These are phyloP conservation scores for Pinctada fucata DNA, from an alignment of 2,888 invertebrate genomes.

Conservation along the genomic window DNA sequence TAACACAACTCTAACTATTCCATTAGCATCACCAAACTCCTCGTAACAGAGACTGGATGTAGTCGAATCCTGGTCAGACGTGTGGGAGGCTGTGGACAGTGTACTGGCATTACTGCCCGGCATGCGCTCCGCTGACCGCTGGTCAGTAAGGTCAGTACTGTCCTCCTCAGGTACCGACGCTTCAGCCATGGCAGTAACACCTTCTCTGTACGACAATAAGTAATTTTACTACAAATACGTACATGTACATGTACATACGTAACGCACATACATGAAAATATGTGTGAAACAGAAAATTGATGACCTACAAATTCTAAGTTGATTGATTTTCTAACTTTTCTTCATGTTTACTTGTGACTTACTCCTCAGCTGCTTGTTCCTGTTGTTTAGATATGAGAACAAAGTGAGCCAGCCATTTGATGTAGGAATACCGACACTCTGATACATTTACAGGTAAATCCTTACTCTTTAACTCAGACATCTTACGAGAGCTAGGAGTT, in stretches of 20 bases:
- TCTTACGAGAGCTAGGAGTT: slow-evolving; percentile 57
- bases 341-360: too few relatives aligned
- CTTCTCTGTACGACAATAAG: neutral
- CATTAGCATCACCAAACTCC: slow-evolving; percentile 69
- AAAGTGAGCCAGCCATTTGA: slow-evolving; percentile 69
- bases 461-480: slow-evolving; percentile 55
- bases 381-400: slow-evolving; percentile 58
- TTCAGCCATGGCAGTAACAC: slow-evolving; percentile 25
- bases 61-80: slow-evolving; percentile 67
- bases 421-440: slow-evolving; percentile 69
- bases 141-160: slow-evolving; percentile 47
- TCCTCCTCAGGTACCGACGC: slow-evolving; percentile 52
- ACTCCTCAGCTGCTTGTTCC: slow-evolving; percentile 50
- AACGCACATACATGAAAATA: neutral
- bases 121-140: slow-evolving; percentile 41
- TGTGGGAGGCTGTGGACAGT: slow-evolving; percentile 64
- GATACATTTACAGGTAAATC: slow-evolving; percentile 65
- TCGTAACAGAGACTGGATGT: slow-evolving; percentile 66
- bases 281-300: too few relatives aligned
- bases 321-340: too few relatives aligned
- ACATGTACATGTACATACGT: neutral
- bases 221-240: neutral
- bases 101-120: slow-evolving; percentile 70
- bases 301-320: too few relatives aligned
- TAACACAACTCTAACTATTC: slow-evolving; percentile 90